These are phyloP conservation scores for Leptatherina wallacei DNA, from an alignment of 2,797 vertebrate genomes.

Conservation along the genomic window DNA sequence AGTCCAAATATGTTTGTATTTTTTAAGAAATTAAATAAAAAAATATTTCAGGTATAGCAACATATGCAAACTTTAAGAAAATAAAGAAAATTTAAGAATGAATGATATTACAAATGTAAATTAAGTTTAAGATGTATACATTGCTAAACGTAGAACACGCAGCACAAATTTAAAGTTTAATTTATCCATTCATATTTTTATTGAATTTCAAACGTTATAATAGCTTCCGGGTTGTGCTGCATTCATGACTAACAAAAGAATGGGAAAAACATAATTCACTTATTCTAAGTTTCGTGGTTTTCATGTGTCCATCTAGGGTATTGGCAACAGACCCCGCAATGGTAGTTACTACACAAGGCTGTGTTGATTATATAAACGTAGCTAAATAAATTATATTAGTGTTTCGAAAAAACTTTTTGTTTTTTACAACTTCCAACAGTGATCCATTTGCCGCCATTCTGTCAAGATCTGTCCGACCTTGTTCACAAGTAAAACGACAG, in stretches of 20 bases:
- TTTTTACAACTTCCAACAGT: background rate
- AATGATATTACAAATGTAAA: background rate
- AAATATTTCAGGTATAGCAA: no score
- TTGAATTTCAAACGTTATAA: conserved; percentile 46
- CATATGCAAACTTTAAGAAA: background rate
- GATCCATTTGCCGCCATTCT: background rate
- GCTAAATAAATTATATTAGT: background rate
- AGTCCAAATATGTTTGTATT: no score
- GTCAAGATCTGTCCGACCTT: background rate
- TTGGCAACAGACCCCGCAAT: no score
- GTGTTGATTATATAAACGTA: no score
- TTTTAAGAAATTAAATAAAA: no score
- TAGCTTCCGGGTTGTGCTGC: conserved; percentile 60
- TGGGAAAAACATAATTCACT: rapidly evolving
- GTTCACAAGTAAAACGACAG: background rate
- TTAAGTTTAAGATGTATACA: no score
- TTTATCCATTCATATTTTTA: no score
- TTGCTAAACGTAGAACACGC: no score
- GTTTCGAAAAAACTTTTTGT: background rate
- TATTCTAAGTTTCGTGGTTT: background rate
- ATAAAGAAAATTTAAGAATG: background rate
- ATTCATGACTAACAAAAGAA: background rate
- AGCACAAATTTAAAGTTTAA: no score
- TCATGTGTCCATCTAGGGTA: no score
- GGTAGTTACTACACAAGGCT: no score